These are phyloP conservation scores for Anoura caudifer DNA, from an alignment of 2,113 vertebrate species.

Conservation along the genomic window DNA sequence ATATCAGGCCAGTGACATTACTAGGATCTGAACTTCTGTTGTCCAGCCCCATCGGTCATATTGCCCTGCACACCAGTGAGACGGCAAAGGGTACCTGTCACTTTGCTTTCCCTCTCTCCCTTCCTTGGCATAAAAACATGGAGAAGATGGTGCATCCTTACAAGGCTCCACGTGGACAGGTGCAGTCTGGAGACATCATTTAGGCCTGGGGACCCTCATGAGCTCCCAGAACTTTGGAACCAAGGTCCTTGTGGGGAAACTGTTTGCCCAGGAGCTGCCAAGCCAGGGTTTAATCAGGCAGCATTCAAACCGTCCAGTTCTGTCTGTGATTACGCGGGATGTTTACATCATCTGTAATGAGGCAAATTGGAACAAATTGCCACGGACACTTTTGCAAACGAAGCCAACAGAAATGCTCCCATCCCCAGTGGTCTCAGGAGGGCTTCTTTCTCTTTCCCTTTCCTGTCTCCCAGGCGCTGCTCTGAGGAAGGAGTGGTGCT, in stretches of 20 bases:
- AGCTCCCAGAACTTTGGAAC: background rate
- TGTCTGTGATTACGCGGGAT: background rate
- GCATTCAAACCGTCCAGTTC: constrained; percentile 2
- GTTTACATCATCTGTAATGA: constrained; percentile 58
- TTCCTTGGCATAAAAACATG: background rate
- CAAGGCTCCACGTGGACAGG: background rate
- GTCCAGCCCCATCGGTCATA: background rate
- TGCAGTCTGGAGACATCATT: too few species aligned
- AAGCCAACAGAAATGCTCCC: background rate
- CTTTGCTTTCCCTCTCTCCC: background rate
- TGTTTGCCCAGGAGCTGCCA: background rate
- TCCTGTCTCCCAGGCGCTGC: background rate
- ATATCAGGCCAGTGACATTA: background rate
- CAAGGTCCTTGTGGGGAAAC: background rate
- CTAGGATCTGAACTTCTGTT: background rate
- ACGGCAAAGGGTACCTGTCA: background rate
- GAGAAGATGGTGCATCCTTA: background rate
- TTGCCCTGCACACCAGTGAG: background rate
- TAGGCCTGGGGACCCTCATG: background rate
- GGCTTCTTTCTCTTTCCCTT: background rate
- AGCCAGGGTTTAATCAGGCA: background rate
- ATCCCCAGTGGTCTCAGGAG: background rate
- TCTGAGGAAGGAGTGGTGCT: background rate
- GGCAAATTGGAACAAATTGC: constrained; percentile 64
- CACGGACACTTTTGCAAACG: constrained; percentile 69